These are phyloP conservation scores for Nipponia nippon DNA, from an alignment of 2,113 vertebrate genomes.

Conservation along the genomic window DNA sequence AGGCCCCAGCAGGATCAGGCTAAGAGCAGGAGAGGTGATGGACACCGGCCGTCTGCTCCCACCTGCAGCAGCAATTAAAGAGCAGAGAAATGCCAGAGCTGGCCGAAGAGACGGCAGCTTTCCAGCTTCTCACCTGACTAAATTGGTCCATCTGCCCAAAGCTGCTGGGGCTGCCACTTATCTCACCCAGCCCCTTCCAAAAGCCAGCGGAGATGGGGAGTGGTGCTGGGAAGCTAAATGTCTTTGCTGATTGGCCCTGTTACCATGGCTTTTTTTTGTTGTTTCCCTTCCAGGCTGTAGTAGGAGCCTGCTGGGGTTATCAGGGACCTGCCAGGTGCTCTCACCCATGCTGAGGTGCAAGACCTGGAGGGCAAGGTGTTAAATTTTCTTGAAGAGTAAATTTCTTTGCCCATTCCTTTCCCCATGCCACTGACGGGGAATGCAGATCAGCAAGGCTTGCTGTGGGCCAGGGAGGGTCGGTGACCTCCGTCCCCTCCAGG, in stretches of 20 bases:
- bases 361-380: not conserved
- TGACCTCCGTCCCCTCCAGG: not conserved
- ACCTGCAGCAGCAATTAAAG: not conserved
- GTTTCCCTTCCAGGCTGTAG: not conserved
- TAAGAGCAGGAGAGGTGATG: not conserved
- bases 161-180: conserved; percentile 12
- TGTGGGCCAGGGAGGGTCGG: not conserved
- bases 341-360: not conserved
- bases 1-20: not conserved
- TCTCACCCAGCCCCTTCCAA: not conserved
- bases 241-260: not conserved
- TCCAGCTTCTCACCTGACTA: not conserved
- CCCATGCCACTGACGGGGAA: too few relatives aligned
- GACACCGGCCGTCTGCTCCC: accelerated
- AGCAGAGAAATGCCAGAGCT: not conserved
- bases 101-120: not conserved
- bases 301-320: not conserved
- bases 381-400: not conserved
- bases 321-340: not conserved
- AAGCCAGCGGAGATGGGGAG: not conserved
- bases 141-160: not conserved
- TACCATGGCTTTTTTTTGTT: not conserved
- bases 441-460: not conserved
- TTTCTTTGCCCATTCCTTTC: not conserved
- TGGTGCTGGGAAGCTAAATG: not conserved